A percentile compares a stretch with the other conserved stretches of the same genome.
phyloP scores from a whole-genome alignment of 2,888 invertebrate species.

The Masnerella sp. region DNA sequence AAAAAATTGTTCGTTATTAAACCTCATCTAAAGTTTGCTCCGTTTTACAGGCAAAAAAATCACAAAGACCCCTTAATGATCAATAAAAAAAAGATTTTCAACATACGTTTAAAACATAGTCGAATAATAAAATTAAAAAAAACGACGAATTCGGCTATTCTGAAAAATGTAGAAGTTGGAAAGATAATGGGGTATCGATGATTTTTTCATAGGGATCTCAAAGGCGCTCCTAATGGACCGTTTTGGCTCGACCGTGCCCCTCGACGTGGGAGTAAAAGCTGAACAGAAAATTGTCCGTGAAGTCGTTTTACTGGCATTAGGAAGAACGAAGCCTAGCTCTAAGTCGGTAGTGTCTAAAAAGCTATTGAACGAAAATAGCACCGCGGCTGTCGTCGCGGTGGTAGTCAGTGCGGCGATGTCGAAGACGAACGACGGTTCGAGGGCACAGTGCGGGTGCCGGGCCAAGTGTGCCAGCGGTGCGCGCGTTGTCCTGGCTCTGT shows the following conservation, averaged over 20 bases:
- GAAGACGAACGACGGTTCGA: constrained; percentile 77
- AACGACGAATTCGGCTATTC: too few species aligned
- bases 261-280: constrained; percentile 47
- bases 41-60: too few species aligned
- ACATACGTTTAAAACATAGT: too few species aligned
- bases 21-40: too few species aligned
- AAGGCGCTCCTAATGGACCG: too few species aligned
- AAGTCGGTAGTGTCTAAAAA: constrained; percentile 68
- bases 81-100: too few species aligned
- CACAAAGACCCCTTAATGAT: too few species aligned
- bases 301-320: constrained; percentile 62
- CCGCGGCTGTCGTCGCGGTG: constrained; percentile 64
- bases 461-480: constrained; percentile 68
- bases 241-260: constrained; percentile 46
- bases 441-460: constrained; percentile 74
- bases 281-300: constrained; percentile 58
- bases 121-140: too few species aligned
- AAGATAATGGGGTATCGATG: too few species aligned
- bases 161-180: too few species aligned
- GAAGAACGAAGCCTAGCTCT: constrained; percentile 59
- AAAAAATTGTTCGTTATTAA: too few species aligned
- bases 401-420: constrained; percentile 78
- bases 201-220: too few species aligned
- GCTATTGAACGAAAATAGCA: constrained; percentile 75
- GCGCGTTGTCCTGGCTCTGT: constrained; percentile 61